Evolutionary conservation across 2,888 invertebrate species (phyloP).

Genomic region (Hirtodrosophila histrioides): DNA sequence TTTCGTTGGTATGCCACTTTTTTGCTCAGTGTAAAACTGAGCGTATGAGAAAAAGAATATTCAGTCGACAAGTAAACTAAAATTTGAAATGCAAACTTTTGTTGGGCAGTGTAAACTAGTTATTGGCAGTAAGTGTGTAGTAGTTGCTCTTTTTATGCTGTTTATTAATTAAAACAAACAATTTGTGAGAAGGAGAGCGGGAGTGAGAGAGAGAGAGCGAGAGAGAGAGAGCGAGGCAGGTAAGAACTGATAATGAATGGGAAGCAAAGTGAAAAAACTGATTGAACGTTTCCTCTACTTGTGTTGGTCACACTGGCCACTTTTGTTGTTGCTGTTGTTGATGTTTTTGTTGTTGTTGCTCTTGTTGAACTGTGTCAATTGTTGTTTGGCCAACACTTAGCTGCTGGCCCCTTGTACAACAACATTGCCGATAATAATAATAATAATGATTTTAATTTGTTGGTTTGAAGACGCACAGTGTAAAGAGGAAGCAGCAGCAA

Average conservation of each 20-base stretch:
- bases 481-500: conserved; percentile 15
- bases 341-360: conserved; percentile 23
- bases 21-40: too few relatives aligned
- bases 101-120: conserved; percentile 13
- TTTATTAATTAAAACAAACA: conserved; percentile 42
- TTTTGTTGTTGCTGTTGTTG: conserved; percentile 13
- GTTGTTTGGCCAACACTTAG: conserved; percentile 66
- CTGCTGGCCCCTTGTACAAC: conserved; percentile 22
- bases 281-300: conserved; percentile 31
- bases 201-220: conserved; percentile 1
- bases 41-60: background rate
- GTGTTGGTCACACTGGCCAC: background rate
- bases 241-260: conserved; percentile 11
- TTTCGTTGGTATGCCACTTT: too few relatives aligned
- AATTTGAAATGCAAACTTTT: conserved; percentile 1
- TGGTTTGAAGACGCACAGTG: conserved; percentile 40
- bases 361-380: conserved; percentile 66
- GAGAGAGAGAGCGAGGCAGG: background rate
- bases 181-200: background rate
- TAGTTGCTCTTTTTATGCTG: conserved; percentile 11
- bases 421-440: conserved; percentile 38
- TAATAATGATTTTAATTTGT: conserved; percentile 51
- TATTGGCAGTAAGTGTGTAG: background rate
- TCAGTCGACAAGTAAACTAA: background rate
- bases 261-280: conserved; percentile 23